Base-by-base conservation (phyloP, 2,888 invertebrate species). In the Pharmacophagus antenor region DNA sequence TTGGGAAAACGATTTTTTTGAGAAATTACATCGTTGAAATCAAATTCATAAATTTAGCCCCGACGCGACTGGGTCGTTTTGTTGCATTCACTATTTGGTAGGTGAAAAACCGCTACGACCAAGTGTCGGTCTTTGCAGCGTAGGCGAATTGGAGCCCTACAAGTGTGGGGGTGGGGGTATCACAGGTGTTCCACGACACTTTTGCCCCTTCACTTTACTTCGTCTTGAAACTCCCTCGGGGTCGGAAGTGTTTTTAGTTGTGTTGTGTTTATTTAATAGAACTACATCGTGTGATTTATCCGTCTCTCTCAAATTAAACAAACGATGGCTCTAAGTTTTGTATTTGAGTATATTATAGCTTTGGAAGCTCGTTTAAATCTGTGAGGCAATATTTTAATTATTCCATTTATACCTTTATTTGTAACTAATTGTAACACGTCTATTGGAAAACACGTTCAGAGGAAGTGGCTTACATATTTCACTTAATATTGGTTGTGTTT, bases 81-180 rank as follows among this genome's bases (percentile, higher is more conserved):
- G 8, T 8, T 31, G 31, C 10, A 10, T 12, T 12, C 7, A 27
- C 10, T 3, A 31, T 12, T 21, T 31, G 21, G 21, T 46, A 17
- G 58, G 60, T 50, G 56, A 52, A 58, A 58, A 58, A 44, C 50
- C 46, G 51, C 54, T 54, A 49, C 42, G 42, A 31, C 31, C 61
- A 60, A 65, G 56, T 56, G 60, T 41, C 31, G 65, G 23, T 42
- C 48, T 59, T 25, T 65, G 65, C 62, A 69, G 67, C 67, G 70
- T 67, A 67, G 68, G 70, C 70, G 71, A 70, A 69, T 68, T 73
- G 83, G 81, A 86, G 84, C 90, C 89, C 82, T 84, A 85, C 90
- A 87, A 88, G 85, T 88, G 88, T 85, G 69, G 65, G 66, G 59
- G 78, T 65, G 65, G 62, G 66, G 64, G 70, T 70, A 65, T 65